Percentiles rank a stretch among this genome's conserved stretches.
phyloP scores from a whole-genome alignment of 2,888 invertebrate genomes.

The Blastobasis adustella region DNA sequence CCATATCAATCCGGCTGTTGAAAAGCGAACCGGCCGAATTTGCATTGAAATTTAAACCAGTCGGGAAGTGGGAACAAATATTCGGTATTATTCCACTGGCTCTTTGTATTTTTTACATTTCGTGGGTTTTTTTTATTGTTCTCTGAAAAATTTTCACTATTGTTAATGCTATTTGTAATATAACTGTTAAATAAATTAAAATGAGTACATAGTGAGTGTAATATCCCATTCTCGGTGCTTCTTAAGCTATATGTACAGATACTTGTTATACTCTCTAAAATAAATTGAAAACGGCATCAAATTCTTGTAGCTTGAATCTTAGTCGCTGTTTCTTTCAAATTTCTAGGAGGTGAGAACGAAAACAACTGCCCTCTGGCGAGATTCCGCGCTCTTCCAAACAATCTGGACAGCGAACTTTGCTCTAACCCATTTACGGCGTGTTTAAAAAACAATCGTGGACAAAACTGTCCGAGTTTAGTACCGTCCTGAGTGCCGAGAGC shows the following conservation, averaged over 20 bases:
- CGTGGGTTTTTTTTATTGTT: too few relatives aligned
- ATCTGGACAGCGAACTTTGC: constrained; percentile 26
- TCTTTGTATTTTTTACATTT: too few relatives aligned
- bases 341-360: neutral
- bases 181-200: too few relatives aligned
- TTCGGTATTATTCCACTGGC: neutral
- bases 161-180: too few relatives aligned
- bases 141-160: too few relatives aligned
- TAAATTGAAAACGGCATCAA: too few relatives aligned
- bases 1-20: constrained; percentile 37
- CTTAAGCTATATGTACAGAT: too few relatives aligned
- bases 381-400: constrained; percentile 2
- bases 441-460: constrained; percentile 49
- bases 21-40: constrained; percentile 25
- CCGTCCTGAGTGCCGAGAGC: constrained; percentile 17
- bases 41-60: constrained; percentile 23
- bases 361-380: constrained; percentile 1
- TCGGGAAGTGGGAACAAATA: constrained; percentile 3
- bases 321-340: too few relatives aligned
- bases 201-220: too few relatives aligned
- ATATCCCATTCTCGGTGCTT: too few relatives aligned
- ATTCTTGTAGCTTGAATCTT: too few relatives aligned
- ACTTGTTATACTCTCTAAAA: too few relatives aligned
- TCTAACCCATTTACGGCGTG: constrained; percentile 50
- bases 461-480: constrained; percentile 41